Evolutionary conservation across 2,888 invertebrate genomes (phyloP).

Genomic region (Scaeva pyrastri): DNA sequence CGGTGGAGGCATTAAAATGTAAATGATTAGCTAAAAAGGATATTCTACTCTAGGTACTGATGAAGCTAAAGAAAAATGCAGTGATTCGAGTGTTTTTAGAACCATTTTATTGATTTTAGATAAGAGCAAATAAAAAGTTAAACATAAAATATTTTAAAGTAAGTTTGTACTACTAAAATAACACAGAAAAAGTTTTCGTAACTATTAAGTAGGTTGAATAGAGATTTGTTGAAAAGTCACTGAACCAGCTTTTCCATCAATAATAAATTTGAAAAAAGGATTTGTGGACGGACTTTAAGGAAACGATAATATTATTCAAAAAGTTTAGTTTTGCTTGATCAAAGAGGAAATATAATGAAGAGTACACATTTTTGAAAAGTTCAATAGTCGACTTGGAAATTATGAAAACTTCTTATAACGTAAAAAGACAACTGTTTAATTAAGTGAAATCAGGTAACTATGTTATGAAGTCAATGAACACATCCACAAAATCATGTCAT

Average conservation of each 20-base stretch:
- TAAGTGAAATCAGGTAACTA: too few species aligned
- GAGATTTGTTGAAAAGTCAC: conserved; percentile 23
- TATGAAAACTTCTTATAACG: too few species aligned
- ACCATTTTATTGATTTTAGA: background rate
- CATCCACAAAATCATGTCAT: too few species aligned
- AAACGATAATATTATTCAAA: too few species aligned
- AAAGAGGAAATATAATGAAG: too few species aligned
- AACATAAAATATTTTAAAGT: background rate
- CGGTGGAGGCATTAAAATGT: conserved; percentile 5
- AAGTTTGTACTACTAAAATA: background rate
- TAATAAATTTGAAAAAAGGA: background rate
- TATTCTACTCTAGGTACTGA: conserved; percentile 2
- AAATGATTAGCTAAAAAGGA: conserved; percentile 38
- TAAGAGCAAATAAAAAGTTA: conserved; percentile 20
- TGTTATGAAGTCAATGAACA: too few species aligned
- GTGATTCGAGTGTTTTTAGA: background rate
- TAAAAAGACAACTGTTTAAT: too few species aligned
- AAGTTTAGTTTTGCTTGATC: too few species aligned
- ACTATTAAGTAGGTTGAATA: conserved; percentile 3
- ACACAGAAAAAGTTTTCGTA: conserved; percentile 2
- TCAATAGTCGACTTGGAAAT: too few species aligned
- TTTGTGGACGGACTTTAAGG: background rate
- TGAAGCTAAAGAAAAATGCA: conserved; percentile 31
- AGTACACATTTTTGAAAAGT: too few species aligned
- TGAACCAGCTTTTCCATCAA: background rate